Base-by-base conservation (phyloP, 2,113 vertebrate genomes). In the Sinocyclocheilus grahami region DNA sequence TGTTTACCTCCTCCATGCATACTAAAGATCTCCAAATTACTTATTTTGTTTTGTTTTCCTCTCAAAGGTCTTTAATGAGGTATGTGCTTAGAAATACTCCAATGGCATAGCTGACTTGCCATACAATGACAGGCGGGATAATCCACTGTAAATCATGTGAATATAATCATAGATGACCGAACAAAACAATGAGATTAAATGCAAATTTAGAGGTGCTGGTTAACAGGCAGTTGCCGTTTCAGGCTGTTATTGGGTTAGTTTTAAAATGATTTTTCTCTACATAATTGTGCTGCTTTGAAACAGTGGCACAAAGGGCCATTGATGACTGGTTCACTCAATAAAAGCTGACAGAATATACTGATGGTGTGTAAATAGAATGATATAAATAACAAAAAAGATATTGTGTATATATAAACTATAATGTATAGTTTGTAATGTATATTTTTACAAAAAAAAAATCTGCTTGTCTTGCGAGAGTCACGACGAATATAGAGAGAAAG, bases 31-130 rank as follows among this genome's bases (percentile, higher is more conserved):
- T 27, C 82, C 88, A 91, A 93, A 93, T 93, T 90, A 92, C 92
- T 93, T 90, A 92, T 92, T 92, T 92, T 88, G 16, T 90, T 91
- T 88, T 89, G 89, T 92, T 90, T 89, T 89, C 89, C 91, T 91
- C 90, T 90, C 91, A 91, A 90, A 85, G 89, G 90, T 89, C 91
- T 93, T 93, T 93, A 94, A 94, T 94, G 92, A 94, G 90, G 92
- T 92, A 89, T 92, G 90, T 89, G 91, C 90, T 91, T 88, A 79
- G 83, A 83, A 77, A 88, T 92, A 91, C 91, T 92, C 92, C 91
- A 30, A 76, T 85, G 90, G 89, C 83, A 84, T 83, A 79, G 83
- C 84, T 11, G 11, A 75, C 53, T 51, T 85, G 72, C 55, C 62
- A 86, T 67, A 39, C 3, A 62, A 14, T 62, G 30, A 62, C 20